Evolutionary conservation across 1,140 invertebrate genomes (phyloP).

Genomic region (Sarcophaga bullata): DNA sequence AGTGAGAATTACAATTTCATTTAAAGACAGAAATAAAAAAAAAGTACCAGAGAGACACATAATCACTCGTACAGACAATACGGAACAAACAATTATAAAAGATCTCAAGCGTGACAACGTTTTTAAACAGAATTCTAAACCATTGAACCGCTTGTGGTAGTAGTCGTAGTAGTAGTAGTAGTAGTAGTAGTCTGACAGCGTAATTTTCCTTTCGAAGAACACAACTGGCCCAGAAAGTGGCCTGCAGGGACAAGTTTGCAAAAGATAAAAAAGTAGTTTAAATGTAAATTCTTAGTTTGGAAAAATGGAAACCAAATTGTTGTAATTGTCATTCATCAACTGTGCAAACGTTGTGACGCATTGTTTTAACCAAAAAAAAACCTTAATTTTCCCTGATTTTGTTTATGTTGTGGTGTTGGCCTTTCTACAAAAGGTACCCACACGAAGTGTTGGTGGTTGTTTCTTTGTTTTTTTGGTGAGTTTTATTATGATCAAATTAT

Average conservation of each 20-base stretch:
- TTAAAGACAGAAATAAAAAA: background rate
- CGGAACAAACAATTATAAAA: conserved; percentile 12
- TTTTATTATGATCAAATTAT: too few relatives aligned
- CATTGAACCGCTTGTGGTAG: background rate
- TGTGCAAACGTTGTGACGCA: conserved; percentile 3
- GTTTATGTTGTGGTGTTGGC: too few relatives aligned
- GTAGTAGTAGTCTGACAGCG: background rate
- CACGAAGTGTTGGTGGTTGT: too few relatives aligned
- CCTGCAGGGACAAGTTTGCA: background rate
- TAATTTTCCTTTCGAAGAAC: background rate
- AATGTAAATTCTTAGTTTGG: background rate
- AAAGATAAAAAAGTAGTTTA: background rate
- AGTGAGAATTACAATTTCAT: conserved; percentile 27
- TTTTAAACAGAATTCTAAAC: background rate
- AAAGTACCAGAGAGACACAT: too few relatives aligned
- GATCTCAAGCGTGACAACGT: conserved; percentile 3
- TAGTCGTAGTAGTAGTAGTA: too few relatives aligned
- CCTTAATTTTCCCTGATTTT: background rate
- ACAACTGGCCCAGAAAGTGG: background rate
- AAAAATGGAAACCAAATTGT: background rate
- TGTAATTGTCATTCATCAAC: background rate
- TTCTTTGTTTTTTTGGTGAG: too few relatives aligned
- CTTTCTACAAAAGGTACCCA: too few relatives aligned
- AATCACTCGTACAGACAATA: background rate
- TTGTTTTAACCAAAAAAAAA: background rate